Conservation (phyloP, 30 jellyfish, hydroid and myxozoan genomes). For the Pelagia noctiluca region DNA sequence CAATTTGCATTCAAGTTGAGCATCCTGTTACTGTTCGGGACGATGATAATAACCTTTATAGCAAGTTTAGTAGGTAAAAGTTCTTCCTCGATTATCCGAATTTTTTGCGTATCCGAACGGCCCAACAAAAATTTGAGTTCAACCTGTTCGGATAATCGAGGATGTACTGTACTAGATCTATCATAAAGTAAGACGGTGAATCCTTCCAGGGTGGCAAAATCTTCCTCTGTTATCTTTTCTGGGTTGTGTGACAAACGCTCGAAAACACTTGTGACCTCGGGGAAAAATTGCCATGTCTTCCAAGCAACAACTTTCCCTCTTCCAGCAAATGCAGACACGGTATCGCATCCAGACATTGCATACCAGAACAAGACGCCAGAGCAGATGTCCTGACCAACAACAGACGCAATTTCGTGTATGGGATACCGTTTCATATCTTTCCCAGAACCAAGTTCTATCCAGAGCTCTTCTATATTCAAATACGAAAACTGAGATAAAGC, state of each 20-base stretch:
- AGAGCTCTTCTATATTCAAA: too few species aligned
- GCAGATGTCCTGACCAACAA: conserved; percentile 17
- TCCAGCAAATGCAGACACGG: conserved; percentile 46
- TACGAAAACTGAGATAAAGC: background rate
- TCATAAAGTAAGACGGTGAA: background rate
- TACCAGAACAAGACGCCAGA: conserved; percentile 40
- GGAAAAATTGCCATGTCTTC: conserved; percentile 1
- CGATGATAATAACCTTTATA: too few species aligned
- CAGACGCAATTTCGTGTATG: conserved; percentile 1
- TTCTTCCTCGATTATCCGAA: too few species aligned
- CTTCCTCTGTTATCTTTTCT: background rate
- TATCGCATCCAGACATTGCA: conserved; percentile 58
- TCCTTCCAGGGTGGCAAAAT: background rate
- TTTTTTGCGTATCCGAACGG: too few species aligned
- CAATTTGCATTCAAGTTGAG: too few species aligned
- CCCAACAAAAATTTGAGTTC: too few species aligned
- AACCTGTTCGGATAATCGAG: too few species aligned
- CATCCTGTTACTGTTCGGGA: too few species aligned
- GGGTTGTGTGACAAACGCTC: background rate
- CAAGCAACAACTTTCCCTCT: conserved; percentile 4
- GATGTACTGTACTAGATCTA: conserved; percentile 2
- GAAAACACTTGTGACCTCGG: conserved; percentile 28
- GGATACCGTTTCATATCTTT: background rate
- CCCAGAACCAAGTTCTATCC: too few species aligned
- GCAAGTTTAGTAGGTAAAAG: too few species aligned